Conservation (phyloP, 2,888 invertebrate genomes). For the Tenodera sinensis region DNA sequence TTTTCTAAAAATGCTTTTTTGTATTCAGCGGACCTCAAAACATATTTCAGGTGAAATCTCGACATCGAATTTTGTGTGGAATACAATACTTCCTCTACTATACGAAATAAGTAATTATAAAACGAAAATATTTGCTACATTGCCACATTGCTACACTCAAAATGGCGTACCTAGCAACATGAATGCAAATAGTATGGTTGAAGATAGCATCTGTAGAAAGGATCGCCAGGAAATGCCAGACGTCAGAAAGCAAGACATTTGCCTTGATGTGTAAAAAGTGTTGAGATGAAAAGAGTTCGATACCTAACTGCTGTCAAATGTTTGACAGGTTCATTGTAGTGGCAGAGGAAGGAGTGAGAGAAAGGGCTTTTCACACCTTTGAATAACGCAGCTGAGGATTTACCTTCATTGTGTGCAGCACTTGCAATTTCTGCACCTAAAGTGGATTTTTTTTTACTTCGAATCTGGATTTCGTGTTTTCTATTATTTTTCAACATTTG, state of each 20-base stretch:
- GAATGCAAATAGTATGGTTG: no score
- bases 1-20: no score
- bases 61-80: no score
- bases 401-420: neutral
- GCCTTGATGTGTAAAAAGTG: neutral
- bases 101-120: no score
- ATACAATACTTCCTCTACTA: no score
- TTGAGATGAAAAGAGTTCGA: neutral
- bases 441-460: neutral
- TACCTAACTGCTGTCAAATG: neutral
- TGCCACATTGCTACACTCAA: no score
- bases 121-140: no score
- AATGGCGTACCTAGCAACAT: no score
- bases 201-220: no score
- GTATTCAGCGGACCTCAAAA: no score
- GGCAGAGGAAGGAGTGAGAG: neutral
- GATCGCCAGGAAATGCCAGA: neutral
- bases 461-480: neutral
- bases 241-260: neutral
- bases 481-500: neutral
- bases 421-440: neutral
- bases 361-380: neutral
- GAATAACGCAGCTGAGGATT: neutral
- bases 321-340: slow-evolving; percentile 2
- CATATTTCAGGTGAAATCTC: no score